phyloP scores from a whole-genome alignment of 2,888 invertebrate species.

The Trachelus troglodyta region DNA sequence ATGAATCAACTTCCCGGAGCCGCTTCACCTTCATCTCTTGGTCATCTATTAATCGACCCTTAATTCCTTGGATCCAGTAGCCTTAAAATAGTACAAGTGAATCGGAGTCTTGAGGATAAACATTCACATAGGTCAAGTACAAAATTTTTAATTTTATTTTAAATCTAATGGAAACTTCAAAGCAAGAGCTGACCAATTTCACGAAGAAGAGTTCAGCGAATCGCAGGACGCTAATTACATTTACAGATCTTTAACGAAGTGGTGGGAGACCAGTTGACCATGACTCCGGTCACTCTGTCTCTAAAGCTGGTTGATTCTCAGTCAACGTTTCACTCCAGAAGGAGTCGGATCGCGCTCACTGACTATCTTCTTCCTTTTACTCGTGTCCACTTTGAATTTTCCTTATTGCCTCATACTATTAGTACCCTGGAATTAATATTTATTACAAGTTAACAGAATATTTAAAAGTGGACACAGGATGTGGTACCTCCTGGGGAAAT shows the following conservation, averaged over 20 bases:
- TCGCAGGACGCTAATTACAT: neutral
- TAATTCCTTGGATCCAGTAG: neutral
- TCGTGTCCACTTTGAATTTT: neutral
- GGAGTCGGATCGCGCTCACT: slow-evolving; percentile 2
- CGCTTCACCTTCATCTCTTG: neutral
- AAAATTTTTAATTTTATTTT: neutral
- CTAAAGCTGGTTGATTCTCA: slow-evolving; percentile 2
- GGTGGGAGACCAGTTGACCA: slow-evolving; percentile 58
- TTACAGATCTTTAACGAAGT: slow-evolving; percentile 9
- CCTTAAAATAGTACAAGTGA: neutral
- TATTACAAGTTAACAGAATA: neutral
- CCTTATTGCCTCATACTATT: neutral
- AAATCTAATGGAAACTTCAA: neutral
- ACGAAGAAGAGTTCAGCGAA: neutral
- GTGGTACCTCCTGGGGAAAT: neutral
- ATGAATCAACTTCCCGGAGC: neutral
- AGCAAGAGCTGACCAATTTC: neutral
- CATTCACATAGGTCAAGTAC: neutral
- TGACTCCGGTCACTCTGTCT: slow-evolving; percentile 37
- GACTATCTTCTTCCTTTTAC: neutral
- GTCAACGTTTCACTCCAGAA: slow-evolving; percentile 11
- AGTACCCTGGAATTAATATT: too few relatives aligned
- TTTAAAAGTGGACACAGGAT: neutral
- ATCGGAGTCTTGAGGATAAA: neutral
- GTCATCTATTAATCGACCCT: neutral